A percentile compares a stretch with the other conserved stretches of the same genome.
These are phyloP conservation scores for Halocaridina rubra DNA, from an alignment of 2,888 invertebrate genomes.

Conservation along the genomic window DNA sequence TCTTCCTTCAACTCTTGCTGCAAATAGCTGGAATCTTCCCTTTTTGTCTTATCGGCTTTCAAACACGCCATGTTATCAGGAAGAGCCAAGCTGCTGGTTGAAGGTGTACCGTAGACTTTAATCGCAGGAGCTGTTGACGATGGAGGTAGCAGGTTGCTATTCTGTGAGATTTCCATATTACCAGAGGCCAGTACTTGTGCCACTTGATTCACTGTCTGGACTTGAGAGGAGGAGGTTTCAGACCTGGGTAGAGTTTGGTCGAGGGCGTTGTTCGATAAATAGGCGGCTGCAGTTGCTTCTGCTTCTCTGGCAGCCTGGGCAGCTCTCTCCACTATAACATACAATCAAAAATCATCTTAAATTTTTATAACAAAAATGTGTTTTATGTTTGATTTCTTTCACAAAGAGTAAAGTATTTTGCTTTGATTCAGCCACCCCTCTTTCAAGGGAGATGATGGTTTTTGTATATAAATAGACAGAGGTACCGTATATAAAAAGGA, in stretches of 20 bases:
- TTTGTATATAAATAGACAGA: no score
- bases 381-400: no score
- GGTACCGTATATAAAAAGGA: no score
- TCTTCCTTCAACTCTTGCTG: slow-evolving; percentile 10
- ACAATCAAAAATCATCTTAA: no score
- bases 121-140: slow-evolving; percentile 4
- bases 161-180: background rate
- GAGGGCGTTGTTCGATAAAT: no score
- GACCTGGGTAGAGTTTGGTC: no score
- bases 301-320: slow-evolving; percentile 57
- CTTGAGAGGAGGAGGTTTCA: slow-evolving; percentile 29
- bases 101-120: slow-evolving; percentile 18
- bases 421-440: no score
- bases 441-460: no score
- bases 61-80: background rate
- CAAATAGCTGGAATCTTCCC: background rate
- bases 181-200: background rate
- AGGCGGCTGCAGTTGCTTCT: slow-evolving; percentile 45
- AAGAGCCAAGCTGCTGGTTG: background rate
- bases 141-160: background rate
- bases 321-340: slow-evolving; percentile 50
- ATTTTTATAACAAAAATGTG: no score
- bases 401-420: no score
- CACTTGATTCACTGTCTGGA: no score
- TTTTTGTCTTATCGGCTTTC: background rate